Evolutionary conservation across 2,888 invertebrate genomes (phyloP).

Genomic region (Sabellastarte sp.): DNA sequence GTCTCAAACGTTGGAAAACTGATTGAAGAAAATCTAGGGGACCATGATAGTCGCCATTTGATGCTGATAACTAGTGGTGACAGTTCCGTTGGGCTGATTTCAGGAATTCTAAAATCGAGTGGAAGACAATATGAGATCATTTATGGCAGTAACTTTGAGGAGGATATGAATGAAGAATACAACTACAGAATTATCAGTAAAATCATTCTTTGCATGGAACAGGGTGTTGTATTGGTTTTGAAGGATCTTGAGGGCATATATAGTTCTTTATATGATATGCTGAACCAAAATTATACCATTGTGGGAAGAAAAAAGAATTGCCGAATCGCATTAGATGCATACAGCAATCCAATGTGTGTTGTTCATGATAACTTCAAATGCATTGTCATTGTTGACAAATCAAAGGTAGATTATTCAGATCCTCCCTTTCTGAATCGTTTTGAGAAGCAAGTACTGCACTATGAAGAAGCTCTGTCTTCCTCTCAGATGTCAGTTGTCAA

Average conservation of each 20-base stretch:
- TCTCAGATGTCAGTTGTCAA: not conserved
- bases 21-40: not conserved
- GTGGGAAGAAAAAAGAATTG: constrained; percentile 35
- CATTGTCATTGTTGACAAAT: constrained; percentile 36
- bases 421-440: constrained; percentile 45
- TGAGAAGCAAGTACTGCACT: constrained; percentile 42
- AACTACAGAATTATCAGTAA: constrained; percentile 36
- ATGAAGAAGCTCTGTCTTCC: constrained; percentile 18
- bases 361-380: constrained; percentile 38
- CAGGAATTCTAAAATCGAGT: not conserved
- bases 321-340: constrained; percentile 36
- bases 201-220: constrained; percentile 43
- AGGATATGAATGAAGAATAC: constrained; percentile 39
- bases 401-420: constrained; percentile 30
- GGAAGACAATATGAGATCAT: constrained; percentile 31
- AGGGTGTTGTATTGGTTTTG: constrained; percentile 34
- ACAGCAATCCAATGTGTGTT: constrained; percentile 38
- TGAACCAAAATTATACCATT: constrained; percentile 39
- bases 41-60: not conserved
- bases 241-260: constrained; percentile 38
- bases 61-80: not conserved
- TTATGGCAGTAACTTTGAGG: constrained; percentile 39
- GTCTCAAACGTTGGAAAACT: not conserved
- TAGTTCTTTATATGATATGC: constrained; percentile 40
- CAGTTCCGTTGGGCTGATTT: not conserved